Conservation (phyloP, 2,888 invertebrate genomes). For the Tetragonisca angustula region DNA sequence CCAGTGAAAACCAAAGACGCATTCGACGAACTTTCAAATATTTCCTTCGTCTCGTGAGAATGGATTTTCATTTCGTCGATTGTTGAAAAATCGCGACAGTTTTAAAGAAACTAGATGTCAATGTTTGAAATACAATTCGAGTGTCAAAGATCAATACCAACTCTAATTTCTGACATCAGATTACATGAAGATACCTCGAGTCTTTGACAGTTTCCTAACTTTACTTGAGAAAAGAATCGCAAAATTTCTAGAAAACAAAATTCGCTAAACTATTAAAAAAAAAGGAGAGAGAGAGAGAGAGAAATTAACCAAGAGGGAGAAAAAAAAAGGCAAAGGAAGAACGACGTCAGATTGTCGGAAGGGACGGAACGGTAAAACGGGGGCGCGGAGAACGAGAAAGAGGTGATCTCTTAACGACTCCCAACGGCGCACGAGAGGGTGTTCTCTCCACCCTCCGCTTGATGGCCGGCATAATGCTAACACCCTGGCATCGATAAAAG, state of each 20-base stretch:
- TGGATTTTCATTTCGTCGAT: too few species aligned
- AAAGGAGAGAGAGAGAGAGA: background rate
- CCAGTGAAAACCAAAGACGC: background rate
- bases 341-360: background rate
- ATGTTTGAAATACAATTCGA: too few species aligned
- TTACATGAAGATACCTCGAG: too few species aligned
- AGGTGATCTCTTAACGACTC: constrained; percentile 73
- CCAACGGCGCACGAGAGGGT: constrained; percentile 61
- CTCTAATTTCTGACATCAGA: too few species aligned
- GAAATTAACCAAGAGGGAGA: background rate
- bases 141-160: too few species aligned
- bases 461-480: constrained; percentile 76
- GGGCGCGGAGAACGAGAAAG: constrained; percentile 7
- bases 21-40: too few species aligned
- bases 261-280: background rate
- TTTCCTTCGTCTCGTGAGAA: too few species aligned
- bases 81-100: too few species aligned
- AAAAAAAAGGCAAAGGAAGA: background rate
- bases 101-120: too few species aligned
- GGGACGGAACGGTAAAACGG: background rate
- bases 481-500: constrained; percentile 77
- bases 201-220: too few species aligned
- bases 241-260: background rate
- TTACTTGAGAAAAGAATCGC: too few species aligned
- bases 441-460: constrained; percentile 67